These are phyloP conservation scores for Lithophane socia DNA, from an alignment of 2,888 invertebrate species.

Conservation along the genomic window DNA sequence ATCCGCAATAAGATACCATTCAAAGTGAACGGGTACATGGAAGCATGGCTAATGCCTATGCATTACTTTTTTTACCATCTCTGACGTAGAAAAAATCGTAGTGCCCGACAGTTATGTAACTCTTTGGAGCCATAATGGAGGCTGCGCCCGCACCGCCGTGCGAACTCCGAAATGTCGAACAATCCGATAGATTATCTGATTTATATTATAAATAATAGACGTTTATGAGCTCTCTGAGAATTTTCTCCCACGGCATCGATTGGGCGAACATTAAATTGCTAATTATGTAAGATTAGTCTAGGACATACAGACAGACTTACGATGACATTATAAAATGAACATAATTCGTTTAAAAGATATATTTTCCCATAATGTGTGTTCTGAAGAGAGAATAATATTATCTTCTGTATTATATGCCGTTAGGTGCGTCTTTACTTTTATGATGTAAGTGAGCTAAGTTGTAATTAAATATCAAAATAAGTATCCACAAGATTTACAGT, in stretches of 20 bases:
- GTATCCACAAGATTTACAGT: background rate
- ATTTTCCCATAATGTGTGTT: constrained; percentile 1
- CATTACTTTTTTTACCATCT: constrained; percentile 80
- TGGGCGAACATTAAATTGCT: constrained; percentile 40
- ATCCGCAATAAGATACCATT: constrained; percentile 80
- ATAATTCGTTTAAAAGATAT: constrained; percentile 6
- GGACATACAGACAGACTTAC: background rate
- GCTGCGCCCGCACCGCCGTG: constrained; percentile 66
- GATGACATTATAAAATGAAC: background rate
- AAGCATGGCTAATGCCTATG: constrained; percentile 80
- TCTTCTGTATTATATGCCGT: background rate
- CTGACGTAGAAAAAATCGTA: constrained; percentile 71
- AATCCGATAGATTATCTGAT: constrained; percentile 70
- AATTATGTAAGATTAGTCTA: constrained; percentile 44
- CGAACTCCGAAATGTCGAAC: constrained; percentile 74
- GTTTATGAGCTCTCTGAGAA: constrained; percentile 50
- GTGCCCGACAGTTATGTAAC: constrained; percentile 71
- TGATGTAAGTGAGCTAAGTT: constrained; percentile 2
- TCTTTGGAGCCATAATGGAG: constrained; percentile 65
- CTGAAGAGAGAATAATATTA: constrained; percentile 10
- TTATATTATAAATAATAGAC: constrained; percentile 70
- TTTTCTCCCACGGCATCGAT: constrained; percentile 63
- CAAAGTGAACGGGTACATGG: constrained; percentile 79
- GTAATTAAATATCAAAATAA: constrained; percentile 18
- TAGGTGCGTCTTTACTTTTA: constrained; percentile 12